Conservation (phyloP, 2,113 vertebrate species). For the Lepus europaeus region DNA sequence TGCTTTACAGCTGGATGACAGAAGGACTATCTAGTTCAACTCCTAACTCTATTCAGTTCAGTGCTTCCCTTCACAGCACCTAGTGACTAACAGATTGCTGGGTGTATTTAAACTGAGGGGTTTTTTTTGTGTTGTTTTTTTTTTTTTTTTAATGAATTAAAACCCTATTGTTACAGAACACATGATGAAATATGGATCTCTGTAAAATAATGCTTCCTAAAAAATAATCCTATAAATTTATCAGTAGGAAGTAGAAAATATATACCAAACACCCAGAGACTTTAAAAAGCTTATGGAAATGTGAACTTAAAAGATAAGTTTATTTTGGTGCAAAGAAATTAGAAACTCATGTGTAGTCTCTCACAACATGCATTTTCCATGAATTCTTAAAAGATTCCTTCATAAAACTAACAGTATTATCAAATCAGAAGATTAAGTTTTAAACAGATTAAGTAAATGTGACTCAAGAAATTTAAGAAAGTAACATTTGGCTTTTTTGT, state of each 20-base stretch:
- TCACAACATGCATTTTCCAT: too few species aligned
- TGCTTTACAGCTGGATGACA: neutral
- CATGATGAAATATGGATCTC: neutral
- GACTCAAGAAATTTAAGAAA: conserved; percentile 42
- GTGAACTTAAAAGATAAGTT: too few species aligned
- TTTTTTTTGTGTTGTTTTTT: neutral
- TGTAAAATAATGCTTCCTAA: conserved; percentile 8
- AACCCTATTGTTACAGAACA: neutral
- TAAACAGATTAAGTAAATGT: conserved; percentile 36
- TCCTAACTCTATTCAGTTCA: neutral
- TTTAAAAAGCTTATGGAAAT: too few species aligned
- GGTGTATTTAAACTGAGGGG: neutral
- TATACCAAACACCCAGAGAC: neutral
- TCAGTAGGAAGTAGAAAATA: neutral
- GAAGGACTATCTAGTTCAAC: neutral
- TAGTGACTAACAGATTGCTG: neutral
- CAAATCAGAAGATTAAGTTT: conserved; percentile 54
- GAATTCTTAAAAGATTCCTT: too few species aligned
- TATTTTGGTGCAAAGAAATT: too few species aligned
- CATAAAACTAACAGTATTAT: neutral
- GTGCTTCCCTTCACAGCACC: neutral
- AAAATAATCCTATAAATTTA: neutral
- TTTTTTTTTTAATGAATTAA: neutral
- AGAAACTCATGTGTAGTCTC: too few species aligned
- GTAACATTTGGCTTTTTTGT: conserved; percentile 39